Percentiles rank a stretch among this genome's conserved stretches.
These are phyloP conservation scores for Equus przewalskii DNA, from an alignment of 2,113 vertebrate genomes.

Conservation along the genomic window DNA sequence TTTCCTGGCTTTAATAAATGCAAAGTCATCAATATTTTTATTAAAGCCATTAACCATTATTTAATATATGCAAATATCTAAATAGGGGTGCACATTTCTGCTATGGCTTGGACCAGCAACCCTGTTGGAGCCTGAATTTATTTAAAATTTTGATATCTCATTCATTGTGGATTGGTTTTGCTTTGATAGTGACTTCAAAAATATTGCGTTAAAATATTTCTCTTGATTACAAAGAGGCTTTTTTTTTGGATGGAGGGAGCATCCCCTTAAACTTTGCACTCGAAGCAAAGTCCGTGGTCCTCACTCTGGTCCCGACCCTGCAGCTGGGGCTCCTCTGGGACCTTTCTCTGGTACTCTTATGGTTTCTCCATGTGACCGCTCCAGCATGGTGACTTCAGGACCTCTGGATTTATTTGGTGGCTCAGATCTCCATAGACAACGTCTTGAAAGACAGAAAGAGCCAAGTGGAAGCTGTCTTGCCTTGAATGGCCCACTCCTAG, in stretches of 20 bases:
- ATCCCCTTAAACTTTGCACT: background rate
- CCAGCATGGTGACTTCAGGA: background rate
- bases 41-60: background rate
- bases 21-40: background rate
- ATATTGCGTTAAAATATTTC: background rate
- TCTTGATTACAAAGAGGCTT: background rate
- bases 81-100: background rate
- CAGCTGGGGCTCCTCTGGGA: background rate
- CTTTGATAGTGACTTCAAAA: background rate
- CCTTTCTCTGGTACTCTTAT: background rate
- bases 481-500: background rate
- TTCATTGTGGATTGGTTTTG: background rate
- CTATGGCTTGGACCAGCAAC: background rate
- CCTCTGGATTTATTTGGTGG: background rate
- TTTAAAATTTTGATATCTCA: background rate
- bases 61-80: background rate
- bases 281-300: background rate
- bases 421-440: background rate
- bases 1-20: background rate
- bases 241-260: background rate
- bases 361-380: background rate
- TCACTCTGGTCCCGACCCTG: background rate
- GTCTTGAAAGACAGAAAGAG: background rate
- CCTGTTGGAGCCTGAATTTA: background rate
- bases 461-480: background rate